These are phyloP conservation scores for Volucella zonaria DNA, from an alignment of 2,888 invertebrate species.

Conservation along the genomic window DNA sequence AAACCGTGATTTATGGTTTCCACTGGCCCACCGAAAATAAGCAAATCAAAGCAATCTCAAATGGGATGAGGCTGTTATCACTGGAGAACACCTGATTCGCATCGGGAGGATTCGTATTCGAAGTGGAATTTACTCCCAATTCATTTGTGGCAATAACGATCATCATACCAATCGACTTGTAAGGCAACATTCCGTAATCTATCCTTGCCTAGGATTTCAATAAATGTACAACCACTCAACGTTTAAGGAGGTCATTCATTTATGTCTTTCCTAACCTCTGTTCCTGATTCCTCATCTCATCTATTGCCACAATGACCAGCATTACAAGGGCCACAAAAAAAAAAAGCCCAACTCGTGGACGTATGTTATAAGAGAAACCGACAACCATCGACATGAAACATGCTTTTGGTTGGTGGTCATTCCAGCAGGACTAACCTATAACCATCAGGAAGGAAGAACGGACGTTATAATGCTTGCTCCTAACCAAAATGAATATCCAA, in stretches of 20 bases:
- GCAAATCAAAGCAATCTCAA: constrained; percentile 2
- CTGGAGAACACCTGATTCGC: neutral
- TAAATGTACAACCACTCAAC: neutral
- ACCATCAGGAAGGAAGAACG: constrained; percentile 8
- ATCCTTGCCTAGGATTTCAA: neutral
- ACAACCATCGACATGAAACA: constrained; percentile 33
- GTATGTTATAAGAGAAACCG: constrained; percentile 11
- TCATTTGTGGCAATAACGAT: too few relatives aligned
- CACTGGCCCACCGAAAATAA: neutral
- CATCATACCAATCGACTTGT: too few relatives aligned
- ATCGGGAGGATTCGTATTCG: neutral
- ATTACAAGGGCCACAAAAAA: constrained; percentile 28
- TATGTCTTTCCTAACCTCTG: neutral
- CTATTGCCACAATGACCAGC: constrained; percentile 44
- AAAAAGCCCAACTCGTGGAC: neutral
- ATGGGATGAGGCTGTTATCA: neutral
- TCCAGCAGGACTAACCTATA: constrained; percentile 3
- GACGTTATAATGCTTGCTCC: neutral
- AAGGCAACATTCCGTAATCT: too few relatives aligned
- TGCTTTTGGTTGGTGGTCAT: constrained; percentile 24
- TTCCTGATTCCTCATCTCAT: constrained; percentile 31
- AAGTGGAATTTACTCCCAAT: neutral
- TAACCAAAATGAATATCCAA: constrained; percentile 50
- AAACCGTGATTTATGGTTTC: constrained; percentile 32
- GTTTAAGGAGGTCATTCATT: constrained; percentile 26